Base-by-base conservation (phyloP, 2,888 invertebrate genomes). In the Stomorhina lunata region DNA sequence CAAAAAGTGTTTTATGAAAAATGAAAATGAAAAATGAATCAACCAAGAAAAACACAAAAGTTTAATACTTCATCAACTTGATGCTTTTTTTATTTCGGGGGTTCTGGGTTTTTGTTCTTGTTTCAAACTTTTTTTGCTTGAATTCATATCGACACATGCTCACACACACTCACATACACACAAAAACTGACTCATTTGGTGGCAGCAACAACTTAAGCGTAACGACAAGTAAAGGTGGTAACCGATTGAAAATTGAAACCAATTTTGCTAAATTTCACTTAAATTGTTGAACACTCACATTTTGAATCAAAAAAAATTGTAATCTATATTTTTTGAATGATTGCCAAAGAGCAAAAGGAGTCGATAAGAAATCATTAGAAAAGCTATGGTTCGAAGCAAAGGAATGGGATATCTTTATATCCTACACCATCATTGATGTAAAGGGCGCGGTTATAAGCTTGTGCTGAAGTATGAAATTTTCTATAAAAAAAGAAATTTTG, bases 181-280 rank as follows among this genome's bases (percentile, higher is more conserved):
- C n/a, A n/a, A n/a, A n/a, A n/a, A n/a, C n/a, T n/a, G n/a, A n/a
- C n/a, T n/a, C n/a, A n/a, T n/a, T n/a, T n/a, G n/a, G n/a, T n/a
- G n/a, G 48, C 48, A 22, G 48, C 12, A 57, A 59, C 43, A 55
- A 63, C 29, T 73, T 53, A 63, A 73, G 73, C 73, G 73, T 53
- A 73, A 73, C 73, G 55, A 73, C 15, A 7, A 34, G 17, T n/a
- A 63, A 27, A 63, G 43, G 15, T 22, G 15, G 40, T 25, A 25
- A 61, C 12, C 37, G 40, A 32, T 29, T 20, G 20, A 22, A 22
- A 25, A 12, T 32, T 65, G 27, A 2, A 17, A 25, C 15, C n/a
- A 29, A 15, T 55, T 55, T 20, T 27, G 9, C 3, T 29, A 29
- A 25, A 25, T n/a, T n/a, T n/a, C n/a, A n/a, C n/a, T n/a, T n/a